Base-by-base conservation (phyloP, 1,140 invertebrate genomes). In the Caenorhabditis brenneri region DNA sequence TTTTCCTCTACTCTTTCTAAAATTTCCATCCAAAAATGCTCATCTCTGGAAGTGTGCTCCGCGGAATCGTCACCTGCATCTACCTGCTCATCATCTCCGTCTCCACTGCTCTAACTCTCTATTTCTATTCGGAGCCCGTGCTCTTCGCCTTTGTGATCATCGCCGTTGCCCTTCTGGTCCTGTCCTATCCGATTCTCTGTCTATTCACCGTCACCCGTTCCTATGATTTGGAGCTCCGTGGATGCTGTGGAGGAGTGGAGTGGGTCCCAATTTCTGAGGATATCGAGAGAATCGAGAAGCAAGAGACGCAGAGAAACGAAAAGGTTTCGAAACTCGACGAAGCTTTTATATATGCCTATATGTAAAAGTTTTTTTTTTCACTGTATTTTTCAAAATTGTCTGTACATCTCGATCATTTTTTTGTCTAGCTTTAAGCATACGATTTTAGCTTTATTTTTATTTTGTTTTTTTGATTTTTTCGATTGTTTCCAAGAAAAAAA, bases 331-430 rank as follows among this genome's bases (percentile, higher is more conserved):
- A 27, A 74, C 65, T 74, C 36, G 65, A 74, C n/a, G 65, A 74
- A 74, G 65, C 65, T n/a, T 74, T 74, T 74, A 24, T 46, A 5
- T 42, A 74, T 46, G 65, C 65, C 22, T 74, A 74, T 27, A 74
- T 74, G 65, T 74, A 42, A 42, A 16, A 22, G 49, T 51, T 0
- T n/a, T 51, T 7, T 9, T 55, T n/a, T n/a, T 12, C 10, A 1
- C 39, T 6, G 39, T 10, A 55, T 55, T 15, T n/a, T 27, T 12
- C 9, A 1, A 27, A 9, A 27, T 55, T 55, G 53, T 55, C 27
- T 55, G 53, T 55, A 55, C 53, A 55, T 55, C 22, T 55, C 53
- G 53, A 55, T 55, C 24, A 1, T 27, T 9, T 27, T 7, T 27
- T 55, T 19, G n/a, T 27, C 53, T 27, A 55, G 53, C 22, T 55